Conservation (phyloP, 2,113 vertebrate species). For the Diphyllodes magnificus region DNA sequence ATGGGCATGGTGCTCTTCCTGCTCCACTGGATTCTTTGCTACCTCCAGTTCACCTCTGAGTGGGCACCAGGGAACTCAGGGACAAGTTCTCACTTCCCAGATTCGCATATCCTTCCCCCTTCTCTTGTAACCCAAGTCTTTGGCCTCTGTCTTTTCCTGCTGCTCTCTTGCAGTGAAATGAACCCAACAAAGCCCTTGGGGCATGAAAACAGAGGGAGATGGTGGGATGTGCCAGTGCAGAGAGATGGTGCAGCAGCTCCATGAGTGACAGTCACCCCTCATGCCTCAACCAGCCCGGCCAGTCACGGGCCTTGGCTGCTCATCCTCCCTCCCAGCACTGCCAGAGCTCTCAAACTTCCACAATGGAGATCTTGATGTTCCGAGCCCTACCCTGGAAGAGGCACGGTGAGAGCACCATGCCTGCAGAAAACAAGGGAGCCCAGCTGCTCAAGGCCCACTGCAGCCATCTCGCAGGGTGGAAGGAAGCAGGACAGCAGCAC, state of each 20-base stretch:
- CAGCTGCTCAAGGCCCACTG: accelerated
- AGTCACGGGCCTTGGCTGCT: not conserved
- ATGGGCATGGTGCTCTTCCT: not conserved
- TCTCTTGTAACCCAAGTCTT: not conserved
- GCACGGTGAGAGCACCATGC: not conserved
- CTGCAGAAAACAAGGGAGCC: not conserved
- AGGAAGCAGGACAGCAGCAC: not conserved
- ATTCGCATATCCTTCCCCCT: not conserved
- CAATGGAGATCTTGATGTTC: not conserved
- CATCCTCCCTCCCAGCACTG: not conserved
- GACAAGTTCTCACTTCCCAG: not conserved
- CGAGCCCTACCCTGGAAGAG: not conserved
- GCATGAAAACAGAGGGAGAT: not conserved
- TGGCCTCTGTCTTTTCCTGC: not conserved
- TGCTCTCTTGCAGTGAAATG: not conserved
- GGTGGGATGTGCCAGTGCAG: not conserved
- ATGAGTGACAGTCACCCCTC: not conserved
- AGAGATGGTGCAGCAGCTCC: not conserved
- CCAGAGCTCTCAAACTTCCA: not conserved
- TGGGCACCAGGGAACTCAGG: not conserved
- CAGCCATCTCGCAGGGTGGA: accelerated
- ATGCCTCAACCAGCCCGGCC: not conserved
- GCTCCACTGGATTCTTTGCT: not conserved
- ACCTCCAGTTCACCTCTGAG: not conserved
- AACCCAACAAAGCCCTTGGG: not conserved